phyloP scores from a whole-genome alignment of 2,113 vertebrate genomes.

The Lampris megalopsis region DNA sequence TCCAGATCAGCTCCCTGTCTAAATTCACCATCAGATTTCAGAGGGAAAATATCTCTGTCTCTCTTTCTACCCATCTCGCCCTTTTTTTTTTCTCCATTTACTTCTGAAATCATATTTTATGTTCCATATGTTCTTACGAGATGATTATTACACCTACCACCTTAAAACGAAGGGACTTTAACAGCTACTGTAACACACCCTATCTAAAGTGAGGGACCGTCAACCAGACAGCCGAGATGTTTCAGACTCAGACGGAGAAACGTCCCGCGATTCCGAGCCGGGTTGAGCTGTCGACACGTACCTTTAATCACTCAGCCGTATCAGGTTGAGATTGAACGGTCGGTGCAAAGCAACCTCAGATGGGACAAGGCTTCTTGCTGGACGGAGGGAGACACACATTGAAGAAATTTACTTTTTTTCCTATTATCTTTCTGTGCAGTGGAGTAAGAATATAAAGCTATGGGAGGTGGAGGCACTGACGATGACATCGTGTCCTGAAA shows the following conservation, averaged over 20 bases:
- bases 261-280: conserved; percentile 70
- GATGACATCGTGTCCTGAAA: conserved; percentile 27
- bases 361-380: conserved; percentile 26
- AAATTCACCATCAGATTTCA: conserved; percentile 66
- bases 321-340: conserved; percentile 36
- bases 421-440: conserved; percentile 53
- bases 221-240: conserved; percentile 36
- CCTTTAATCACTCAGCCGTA: conserved; percentile 51
- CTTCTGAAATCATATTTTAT: conserved; percentile 80
- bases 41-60: conserved; percentile 46
- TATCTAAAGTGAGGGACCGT: conserved; percentile 41
- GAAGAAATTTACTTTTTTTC: conserved; percentile 55
- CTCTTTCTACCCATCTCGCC: conserved; percentile 18
- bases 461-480: conserved; percentile 45
- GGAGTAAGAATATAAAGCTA: conserved; percentile 35
- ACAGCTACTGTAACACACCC: conserved; percentile 62
- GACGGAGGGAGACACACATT: conserved; percentile 34
- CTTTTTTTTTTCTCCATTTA: conserved; percentile 47
- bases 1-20: conserved; percentile 21
- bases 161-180: conserved; percentile 80
- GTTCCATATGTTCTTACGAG: conserved; percentile 85
- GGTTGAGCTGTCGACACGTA: conserved; percentile 42
- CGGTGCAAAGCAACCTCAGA: conserved; percentile 37
- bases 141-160: conserved; percentile 85
- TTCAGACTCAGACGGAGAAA: conserved; percentile 65